Base-by-base conservation (phyloP, 2,113 vertebrate genomes). In the Bubo blakistoni region DNA sequence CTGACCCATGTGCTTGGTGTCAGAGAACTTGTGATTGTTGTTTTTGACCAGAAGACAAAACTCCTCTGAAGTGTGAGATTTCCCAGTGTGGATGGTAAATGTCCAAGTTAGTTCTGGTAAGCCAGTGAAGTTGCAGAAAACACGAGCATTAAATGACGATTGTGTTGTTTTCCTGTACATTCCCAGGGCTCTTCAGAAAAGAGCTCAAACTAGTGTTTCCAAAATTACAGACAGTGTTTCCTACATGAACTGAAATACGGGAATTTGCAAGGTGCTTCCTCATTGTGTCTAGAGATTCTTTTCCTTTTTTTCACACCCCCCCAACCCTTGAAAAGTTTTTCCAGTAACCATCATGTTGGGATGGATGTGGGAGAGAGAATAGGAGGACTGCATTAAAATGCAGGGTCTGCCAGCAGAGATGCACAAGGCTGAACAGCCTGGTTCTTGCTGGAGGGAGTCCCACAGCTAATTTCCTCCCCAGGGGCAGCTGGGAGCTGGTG, bases 151-250 rank as follows among this genome's bases (percentile, higher is more conserved):
- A 92, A 81, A 83, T 88, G 66, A 25, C 15, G 72, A 78, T 72
- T 71, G 22, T 38, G 32, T 9, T 25, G 32, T 67, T 46, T 36
- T 46, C 42, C 51, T 63, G 26, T 47, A 19, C 5, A 0, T 81
- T 74, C 77, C 54, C 63, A 63, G 52, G 78, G 38, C 52, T 94
- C 36, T 83, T 85, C n/a, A 66, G 90, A 85, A 81, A 73, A 90
- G 91, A 80, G 22, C 54, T 65, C 67, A 65, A 90, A 81, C 12
- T 30, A 44, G 32, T 20, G 22, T 86, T 96, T 71, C 61, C 47
- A 66, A 73, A 94, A 80, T 92, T 30, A 52, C 2, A 0, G 9
- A 18, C 27, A 10, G 51, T 61, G 25, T 70, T 76, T 90, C 69
- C 38, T 44, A 19, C 46, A 34, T 0, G 2, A 66, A 54, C 44